Percentiles rank a stretch among this genome's conserved stretches.
phyloP scores from a whole-genome alignment of 2,113 vertebrate genomes.

The Percopsis transmontana region DNA sequence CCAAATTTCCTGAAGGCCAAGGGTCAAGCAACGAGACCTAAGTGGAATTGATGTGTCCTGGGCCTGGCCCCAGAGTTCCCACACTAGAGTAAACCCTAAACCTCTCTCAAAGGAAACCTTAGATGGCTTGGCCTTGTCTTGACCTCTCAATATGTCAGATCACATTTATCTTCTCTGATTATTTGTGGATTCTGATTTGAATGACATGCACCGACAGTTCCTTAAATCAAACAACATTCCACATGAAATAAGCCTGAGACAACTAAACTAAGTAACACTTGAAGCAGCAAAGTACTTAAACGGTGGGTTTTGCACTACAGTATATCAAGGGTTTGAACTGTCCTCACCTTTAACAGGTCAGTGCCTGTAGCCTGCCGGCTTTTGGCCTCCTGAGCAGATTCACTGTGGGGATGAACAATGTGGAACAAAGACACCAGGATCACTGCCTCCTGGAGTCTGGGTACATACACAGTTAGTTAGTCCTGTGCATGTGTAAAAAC shows the following conservation, averaged over 20 bases:
- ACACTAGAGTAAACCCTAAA: conserved; percentile 35
- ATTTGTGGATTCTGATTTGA: too few species aligned
- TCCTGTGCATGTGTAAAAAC: not conserved
- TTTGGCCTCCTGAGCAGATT: conserved; percentile 82
- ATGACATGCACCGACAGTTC: not conserved
- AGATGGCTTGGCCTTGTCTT: conserved; percentile 31
- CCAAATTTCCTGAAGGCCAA: conserved; percentile 15
- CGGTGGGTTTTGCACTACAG: too few species aligned
- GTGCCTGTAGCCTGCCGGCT: conserved; percentile 76
- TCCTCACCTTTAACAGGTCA: conserved; percentile 87
- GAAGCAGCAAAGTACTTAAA: too few species aligned
- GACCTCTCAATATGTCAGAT: conserved; percentile 31
- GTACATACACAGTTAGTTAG: conserved; percentile 12
- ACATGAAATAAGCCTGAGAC: too few species aligned
- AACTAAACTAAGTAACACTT: too few species aligned
- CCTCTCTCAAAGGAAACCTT: conserved; percentile 36
- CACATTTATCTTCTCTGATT: conserved; percentile 11
- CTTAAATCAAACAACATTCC: not conserved
- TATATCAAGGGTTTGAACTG: not conserved
- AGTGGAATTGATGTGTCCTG: conserved; percentile 63
- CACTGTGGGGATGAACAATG: conserved; percentile 86
- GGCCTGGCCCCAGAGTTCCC: conserved; percentile 48
- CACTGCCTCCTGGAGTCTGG: conserved; percentile 84
- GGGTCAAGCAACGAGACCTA: conserved; percentile 35
- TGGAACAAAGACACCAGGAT: conserved; percentile 87